These are phyloP conservation scores for Ochropacha duplaris DNA, from an alignment of 2,888 invertebrate genomes.

Conservation along the genomic window DNA sequence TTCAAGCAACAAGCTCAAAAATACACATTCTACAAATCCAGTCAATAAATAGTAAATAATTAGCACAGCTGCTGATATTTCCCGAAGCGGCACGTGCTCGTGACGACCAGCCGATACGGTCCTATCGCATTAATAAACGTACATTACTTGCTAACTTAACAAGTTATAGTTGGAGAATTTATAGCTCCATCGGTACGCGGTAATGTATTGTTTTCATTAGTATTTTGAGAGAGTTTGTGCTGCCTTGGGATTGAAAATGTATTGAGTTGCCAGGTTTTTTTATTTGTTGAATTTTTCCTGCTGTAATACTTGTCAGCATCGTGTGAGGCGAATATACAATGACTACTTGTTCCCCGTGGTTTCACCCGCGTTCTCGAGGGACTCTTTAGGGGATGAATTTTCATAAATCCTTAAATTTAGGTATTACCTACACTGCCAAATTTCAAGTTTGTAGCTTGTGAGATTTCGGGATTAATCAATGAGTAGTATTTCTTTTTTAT, in stretches of 20 bases:
- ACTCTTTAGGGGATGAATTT: too few species aligned
- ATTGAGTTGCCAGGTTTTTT: too few species aligned
- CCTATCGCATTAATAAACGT: conserved; percentile 28
- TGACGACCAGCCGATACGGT: conserved; percentile 10
- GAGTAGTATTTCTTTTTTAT: too few species aligned
- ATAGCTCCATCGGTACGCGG: neutral
- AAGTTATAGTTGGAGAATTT: neutral
- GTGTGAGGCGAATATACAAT: too few species aligned
- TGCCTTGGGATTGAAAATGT: neutral
- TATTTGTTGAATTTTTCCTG: too few species aligned
- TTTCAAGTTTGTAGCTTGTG: too few species aligned
- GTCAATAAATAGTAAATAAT: neutral
- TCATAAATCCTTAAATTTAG: too few species aligned
- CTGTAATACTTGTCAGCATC: too few species aligned
- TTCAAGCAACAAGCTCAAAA: neutral
- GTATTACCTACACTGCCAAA: too few species aligned
- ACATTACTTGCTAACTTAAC: conserved; percentile 34
- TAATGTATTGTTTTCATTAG: conserved; percentile 1
- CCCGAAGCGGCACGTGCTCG: neutral
- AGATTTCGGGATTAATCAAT: too few species aligned
- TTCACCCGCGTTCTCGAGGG: too few species aligned
- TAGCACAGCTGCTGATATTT: neutral
- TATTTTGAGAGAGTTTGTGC: neutral
- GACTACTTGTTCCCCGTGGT: too few species aligned
- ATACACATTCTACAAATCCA: neutral